Evolutionary conservation across 2,888 invertebrate genomes (phyloP), one percentile per base, ranked within the genome.

Genomic region (Mythimna loreyi): DNA sequence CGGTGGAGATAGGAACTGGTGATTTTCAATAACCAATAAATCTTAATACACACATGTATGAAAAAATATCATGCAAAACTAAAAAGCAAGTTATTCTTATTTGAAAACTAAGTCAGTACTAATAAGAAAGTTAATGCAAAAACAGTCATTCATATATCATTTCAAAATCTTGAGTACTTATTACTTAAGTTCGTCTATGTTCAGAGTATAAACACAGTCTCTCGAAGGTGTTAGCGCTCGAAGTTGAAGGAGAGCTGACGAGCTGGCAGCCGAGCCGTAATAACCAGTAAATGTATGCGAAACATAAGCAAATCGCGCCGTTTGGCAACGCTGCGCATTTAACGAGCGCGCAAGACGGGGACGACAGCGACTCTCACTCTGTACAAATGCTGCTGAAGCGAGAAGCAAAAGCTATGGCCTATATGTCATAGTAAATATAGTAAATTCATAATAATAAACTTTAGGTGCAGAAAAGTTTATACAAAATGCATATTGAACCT

Each of bases 251-350:
- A 47, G 43, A 56, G 50, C 52, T 58, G 58, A 45, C 33, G 58
- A 70, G 57, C 70, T 69, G 75, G 53, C 60, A 47, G 33, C 19
- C 30, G 50, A 56, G 40, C 36, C 55, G 63, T 68, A 59, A 70
- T 77, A 75, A 62, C 50, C 58, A 56, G 67, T 67, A 58, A 66
- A 77, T 63, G 53, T 75, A 67, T 67, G 68, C 61, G 53, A 65
- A 69, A 75, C 67, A 75, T 63, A 71, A 66, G 67, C 75, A 72
- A 73, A 71, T 73, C 68, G 60, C 62, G 49, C 60, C 62, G 67
- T 72, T 79, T 81, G 57, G 72, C 72, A 75, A 49, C 56, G 43
- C 56, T 56, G 61, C 45, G 53, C 36, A 30, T 49, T 55, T 43
- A n/a, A 40, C 21, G 13, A 47, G 49, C n/a, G 55, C 40, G 28